Percentiles rank a stretch among this genome's conserved stretches.
phyloP scores from a whole-genome alignment of 2,113 vertebrate genomes.

The Elachura formosa region DNA sequence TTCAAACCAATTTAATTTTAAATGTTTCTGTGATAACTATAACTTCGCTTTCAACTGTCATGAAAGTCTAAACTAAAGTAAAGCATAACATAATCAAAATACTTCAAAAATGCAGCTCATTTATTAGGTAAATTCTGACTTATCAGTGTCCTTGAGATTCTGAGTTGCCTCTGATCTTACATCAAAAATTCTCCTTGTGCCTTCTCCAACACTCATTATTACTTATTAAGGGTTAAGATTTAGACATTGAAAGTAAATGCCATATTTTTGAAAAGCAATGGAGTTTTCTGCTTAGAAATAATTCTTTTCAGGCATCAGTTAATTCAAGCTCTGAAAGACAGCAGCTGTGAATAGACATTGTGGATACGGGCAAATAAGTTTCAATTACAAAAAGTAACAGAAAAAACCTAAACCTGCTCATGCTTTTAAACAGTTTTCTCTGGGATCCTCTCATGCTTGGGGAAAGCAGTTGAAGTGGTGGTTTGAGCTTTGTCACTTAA shows the following conservation, averaged over 20 bases:
- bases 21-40: conserved; percentile 32
- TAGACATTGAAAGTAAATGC: conserved; percentile 2
- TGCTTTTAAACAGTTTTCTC: background rate
- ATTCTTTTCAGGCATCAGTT: conserved; percentile 3
- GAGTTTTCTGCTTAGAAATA: conserved; percentile 7
- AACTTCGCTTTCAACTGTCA: conserved; percentile 31
- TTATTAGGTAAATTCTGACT: conserved; percentile 63
- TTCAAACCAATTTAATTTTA: conserved; percentile 34
- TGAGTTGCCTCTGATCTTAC: conserved; percentile 6
- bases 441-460: background rate
- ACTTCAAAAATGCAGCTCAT: conserved; percentile 27
- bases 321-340: background rate
- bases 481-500: background rate
- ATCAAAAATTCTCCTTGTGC: conserved; percentile 51
- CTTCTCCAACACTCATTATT: conserved; percentile 33
- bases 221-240: conserved; percentile 44
- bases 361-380: background rate
- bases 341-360: background rate
- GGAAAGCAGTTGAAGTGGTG: background rate
- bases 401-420: background rate
- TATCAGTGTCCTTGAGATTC: conserved; percentile 21
- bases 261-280: conserved; percentile 1
- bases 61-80: conserved; percentile 12
- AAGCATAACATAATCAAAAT: conserved; percentile 10
- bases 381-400: background rate